phyloP scores from a whole-genome alignment of 2,113 vertebrate species.

The Hiodon alosoides region DNA sequence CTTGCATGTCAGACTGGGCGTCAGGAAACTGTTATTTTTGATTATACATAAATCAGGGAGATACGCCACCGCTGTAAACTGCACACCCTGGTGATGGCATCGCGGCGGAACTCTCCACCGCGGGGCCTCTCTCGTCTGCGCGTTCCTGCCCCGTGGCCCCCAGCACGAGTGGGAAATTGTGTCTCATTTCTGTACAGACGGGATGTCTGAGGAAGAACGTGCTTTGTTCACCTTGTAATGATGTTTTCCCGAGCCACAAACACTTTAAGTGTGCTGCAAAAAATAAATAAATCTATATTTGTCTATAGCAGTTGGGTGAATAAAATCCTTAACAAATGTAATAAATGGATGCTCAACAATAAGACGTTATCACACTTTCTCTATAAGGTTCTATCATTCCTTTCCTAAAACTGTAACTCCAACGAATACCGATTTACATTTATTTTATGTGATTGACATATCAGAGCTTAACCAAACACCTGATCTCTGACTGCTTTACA shows the following conservation, averaged over 20 bases:
- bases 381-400: no score
- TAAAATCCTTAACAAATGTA: no score
- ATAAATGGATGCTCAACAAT: no score
- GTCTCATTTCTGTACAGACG: background rate
- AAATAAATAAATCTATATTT: background rate
- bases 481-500: no score
- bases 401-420: no score
- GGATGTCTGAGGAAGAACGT: conserved; percentile 5
- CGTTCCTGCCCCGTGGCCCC: conserved; percentile 36
- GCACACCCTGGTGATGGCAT: conserved; percentile 43
- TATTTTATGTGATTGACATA: no score
- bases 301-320: no score
- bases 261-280: background rate
- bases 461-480: no score
- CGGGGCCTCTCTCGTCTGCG: conserved; percentile 36
- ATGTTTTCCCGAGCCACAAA: background rate
- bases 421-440: no score
- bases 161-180: conserved; percentile 1
- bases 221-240: background rate
- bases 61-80: conserved; percentile 41
- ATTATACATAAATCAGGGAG: conserved; percentile 45
- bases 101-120: conserved; percentile 29
- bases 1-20: conserved; percentile 47
- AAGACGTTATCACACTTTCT: no score
- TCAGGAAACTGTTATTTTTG: conserved; percentile 48